Base-by-base conservation (phyloP, 37 sponge, comb jelly and placozoan genomes). In the Haliclona indistincta region DNA sequence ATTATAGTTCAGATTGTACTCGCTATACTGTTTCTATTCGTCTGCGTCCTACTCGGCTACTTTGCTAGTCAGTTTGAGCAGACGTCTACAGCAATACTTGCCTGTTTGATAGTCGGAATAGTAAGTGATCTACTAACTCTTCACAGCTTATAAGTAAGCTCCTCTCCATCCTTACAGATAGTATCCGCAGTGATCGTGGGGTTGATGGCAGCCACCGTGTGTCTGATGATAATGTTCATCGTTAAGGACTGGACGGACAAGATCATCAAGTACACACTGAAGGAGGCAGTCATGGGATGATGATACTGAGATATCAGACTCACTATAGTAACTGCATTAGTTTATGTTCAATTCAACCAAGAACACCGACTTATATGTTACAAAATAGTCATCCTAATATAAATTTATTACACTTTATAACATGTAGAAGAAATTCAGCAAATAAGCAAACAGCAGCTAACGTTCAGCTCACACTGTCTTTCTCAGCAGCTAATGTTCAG, bases 211-310 rank as follows among this genome's bases (percentile, higher is more conserved):
- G 41, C 60, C 0, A 43, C 61, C 1, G 76, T 37, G 6, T 47
- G 43, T 4, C 75, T 60, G 65, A 64, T 65, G 34, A 34, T 83
- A 7, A 47, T 76, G 37, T 76, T 66, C 42, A 25, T 76, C n/a
- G 1, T 68, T 19, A 38, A 38, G 41, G 70, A 75, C 19, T 83
- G 84, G 84, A 74, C 75, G 49, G 56, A 75, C 2, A 44, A 83
- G 28, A 71, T 83, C 17, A 15, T 83, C 22, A 68, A 41, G 3
- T 83, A 76, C 54, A 83, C 81, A 4, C 22, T 81, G 20, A 81
- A 61, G 34, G 51, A 81, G n/a, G 81, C 81, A 28, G 66, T 81
- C 35, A 49, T 64, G 2, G 67, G 73, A 0, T 80, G 60, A 58
- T 8, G 49, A 13, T 17, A 47, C 49, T n/a, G n/a, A n/a, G n/a